These are phyloP conservation scores for Bucco capensis DNA, from an alignment of 2,113 vertebrate genomes.

Conservation along the genomic window DNA sequence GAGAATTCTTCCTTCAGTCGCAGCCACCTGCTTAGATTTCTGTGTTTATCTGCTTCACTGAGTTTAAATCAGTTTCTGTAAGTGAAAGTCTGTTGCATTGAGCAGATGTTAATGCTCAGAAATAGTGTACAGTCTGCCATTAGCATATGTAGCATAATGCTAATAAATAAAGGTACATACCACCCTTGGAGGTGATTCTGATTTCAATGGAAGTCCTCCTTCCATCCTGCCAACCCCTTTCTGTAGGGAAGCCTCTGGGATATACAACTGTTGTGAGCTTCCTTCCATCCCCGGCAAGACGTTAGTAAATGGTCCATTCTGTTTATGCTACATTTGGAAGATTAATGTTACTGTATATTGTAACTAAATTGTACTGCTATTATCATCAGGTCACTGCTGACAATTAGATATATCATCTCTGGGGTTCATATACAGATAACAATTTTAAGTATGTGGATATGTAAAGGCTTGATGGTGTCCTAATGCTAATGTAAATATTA, in stretches of 20 bases:
- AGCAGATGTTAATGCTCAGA: conserved; percentile 84
- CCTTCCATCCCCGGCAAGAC: conserved; percentile 13
- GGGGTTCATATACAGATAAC: conserved; percentile 77
- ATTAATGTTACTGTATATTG: conserved; percentile 75
- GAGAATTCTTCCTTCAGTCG: conserved; percentile 73
- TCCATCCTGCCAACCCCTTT: not conserved
- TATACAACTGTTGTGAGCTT: not conserved
- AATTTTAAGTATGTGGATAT: conserved; percentile 78
- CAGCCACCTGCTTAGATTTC: conserved; percentile 83
- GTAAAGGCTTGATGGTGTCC: conserved; percentile 57
- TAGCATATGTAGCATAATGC: conserved; percentile 81
- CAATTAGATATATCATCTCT: conserved; percentile 81
- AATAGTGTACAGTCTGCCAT: conserved; percentile 79
- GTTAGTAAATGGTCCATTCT: conserved; percentile 54
- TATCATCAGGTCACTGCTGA: conserved; percentile 81
- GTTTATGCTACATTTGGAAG: conserved; percentile 69
- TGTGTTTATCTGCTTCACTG: conserved; percentile 85
- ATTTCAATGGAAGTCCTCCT: not conserved
- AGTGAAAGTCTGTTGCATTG: conserved; percentile 80
- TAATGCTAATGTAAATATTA: conserved; percentile 71
- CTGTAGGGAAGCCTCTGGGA: not conserved
- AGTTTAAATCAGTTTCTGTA: conserved; percentile 84
- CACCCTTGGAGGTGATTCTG: conserved; percentile 56
- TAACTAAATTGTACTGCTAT: conserved; percentile 82
- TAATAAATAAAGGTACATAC: conserved; percentile 76